Base-by-base conservation (phyloP, 2,113 vertebrate species). In the Beaufortia kweichowensis region DNA sequence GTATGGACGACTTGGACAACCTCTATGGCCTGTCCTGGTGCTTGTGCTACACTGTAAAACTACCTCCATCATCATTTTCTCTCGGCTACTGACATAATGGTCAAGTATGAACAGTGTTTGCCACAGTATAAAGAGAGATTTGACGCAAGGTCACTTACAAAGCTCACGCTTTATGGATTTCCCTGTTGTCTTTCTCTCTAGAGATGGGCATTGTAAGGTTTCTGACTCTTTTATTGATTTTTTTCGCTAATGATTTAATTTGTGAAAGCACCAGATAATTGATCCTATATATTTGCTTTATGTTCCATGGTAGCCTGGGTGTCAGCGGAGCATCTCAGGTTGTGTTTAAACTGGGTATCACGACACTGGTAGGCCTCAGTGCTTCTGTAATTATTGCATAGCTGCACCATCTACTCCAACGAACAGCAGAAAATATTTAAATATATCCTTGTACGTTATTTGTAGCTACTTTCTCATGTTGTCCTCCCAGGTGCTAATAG, bases 21-120 rank as follows among this genome's bases (percentile, higher is more conserved):
- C 75, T 55, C 79, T 65, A 50, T 83, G 83, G 83, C 85, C 84
- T 79, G 80, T 82, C 79, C 81, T 61, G 57, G 68, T 79, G 83
- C 41, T 73, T 60, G 71, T 39, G 71, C 66, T 26, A 60, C 61
- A 53, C 72, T 75, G 48, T 77, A 80, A 83, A 80, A 29, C 53
- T 35, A 65, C 69, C 68, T 70, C 55, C 28, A 41, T 61, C 56
- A 60, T 50, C 74, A 79, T 53, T 35, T 3, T 33, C 69, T 63
- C 77, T 80, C 62, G 72, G 65, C 46, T 75, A 46, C n/a, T 82
- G 72, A 76, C 19, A 53, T 48, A 57, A 31, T 9, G n/a, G 79
- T 48, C 26, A 62, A 48, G 76, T 24, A 77, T 39, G 39, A 72
- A 59, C 74, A 63, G 57, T 43, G 31, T 17, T 69, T 73, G n/a